Percentiles rank a stretch among this genome's conserved stretches.
Conservation (phyloP, 2,888 invertebrate genomes). For the Pseudoips prasinana region DNA sequence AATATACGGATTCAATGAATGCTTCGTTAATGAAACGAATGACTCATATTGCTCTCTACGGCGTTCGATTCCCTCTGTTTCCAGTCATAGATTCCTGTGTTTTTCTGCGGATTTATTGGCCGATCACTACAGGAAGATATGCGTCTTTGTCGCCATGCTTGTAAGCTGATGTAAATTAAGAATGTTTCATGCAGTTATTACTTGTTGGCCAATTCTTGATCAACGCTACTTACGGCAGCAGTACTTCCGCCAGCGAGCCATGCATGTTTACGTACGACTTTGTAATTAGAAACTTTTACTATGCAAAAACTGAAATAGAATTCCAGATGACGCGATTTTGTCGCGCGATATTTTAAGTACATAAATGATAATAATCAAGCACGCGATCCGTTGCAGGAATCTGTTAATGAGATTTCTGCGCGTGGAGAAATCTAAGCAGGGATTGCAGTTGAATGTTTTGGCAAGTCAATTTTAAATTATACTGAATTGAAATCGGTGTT, state of each 20-base stretch:
- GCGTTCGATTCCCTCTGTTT: too few relatives aligned
- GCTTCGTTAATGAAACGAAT: too few relatives aligned
- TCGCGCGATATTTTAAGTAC: slow-evolving; percentile 16
- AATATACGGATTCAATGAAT: too few relatives aligned
- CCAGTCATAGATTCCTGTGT: too few relatives aligned
- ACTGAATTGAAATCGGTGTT: slow-evolving; percentile 33
- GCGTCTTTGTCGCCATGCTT: too few relatives aligned
- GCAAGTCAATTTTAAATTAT: slow-evolving; percentile 19
- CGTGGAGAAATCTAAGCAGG: slow-evolving; percentile 12
- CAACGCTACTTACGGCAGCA: slow-evolving; percentile 36
- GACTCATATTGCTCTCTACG: too few relatives aligned
- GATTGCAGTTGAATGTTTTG: slow-evolving; percentile 7
- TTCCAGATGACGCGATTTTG: slow-evolving; percentile 20
- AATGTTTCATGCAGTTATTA: slow-evolving; percentile 20
- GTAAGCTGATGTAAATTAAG: too few relatives aligned
- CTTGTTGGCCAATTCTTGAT: slow-evolving; percentile 29
- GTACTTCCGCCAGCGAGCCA: slow-evolving; percentile 41
- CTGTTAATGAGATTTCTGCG: slow-evolving; percentile 12
- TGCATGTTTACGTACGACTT: slow-evolving; percentile 40
- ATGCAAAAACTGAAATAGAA: slow-evolving; percentile 34
- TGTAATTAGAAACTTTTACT: slow-evolving; percentile 46
- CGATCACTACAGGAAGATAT: too few relatives aligned
- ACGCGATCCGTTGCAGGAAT: slow-evolving; percentile 13
- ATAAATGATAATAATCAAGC: slow-evolving; percentile 13
- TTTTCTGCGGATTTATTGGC: too few relatives aligned